Base-by-base conservation (phyloP, 2,888 invertebrate genomes). In the Pristionchus fissidentatus region DNA sequence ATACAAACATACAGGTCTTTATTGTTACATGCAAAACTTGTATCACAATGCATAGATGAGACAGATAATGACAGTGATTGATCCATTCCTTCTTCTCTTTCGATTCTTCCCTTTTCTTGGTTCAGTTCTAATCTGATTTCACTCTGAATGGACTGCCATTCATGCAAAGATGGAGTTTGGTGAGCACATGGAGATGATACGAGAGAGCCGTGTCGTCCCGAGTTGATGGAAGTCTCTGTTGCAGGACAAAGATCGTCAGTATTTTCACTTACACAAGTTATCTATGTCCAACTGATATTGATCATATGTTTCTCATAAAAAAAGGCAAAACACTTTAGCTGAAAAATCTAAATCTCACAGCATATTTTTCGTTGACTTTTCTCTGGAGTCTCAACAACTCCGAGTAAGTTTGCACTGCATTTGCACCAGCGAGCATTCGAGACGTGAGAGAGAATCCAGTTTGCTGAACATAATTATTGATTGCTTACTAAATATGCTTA, bases 131-230 rank as follows among this genome's bases (percentile, higher is more conserved):
- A n/a, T 70, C 70, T 38, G 41, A 41, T 26, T 70, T 70, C 10
- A 70, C 70, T 41, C 70, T 29, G 70, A 70, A 70, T 3, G 41
- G 22, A 41, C 70, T 70, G 19, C 75, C 49, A 32, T 29, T 49
- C 75, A 77, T 77, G 46, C 32, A 32, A 32, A 81, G 43, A 66
- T 81, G 81, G 19, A 81, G 81, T 49, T 81, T 81, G 38, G 81
- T 81, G 81, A 81, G 81, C 32, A 81, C 81, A 41, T 81, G 81
- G 7, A 81, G 66, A 38, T 81, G 81, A 41, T 81, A 81, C 29
- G 81, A 81, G 81, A 81, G 81, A 8, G 81, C 52, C 15, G 81
- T 81, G 66, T 81, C 81, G 46, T 81, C 81, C 15, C 81, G 60
- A 8, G 66, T 66, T 15, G 81, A 81, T n/a, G 81, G 66, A 2